phyloP scores from a whole-genome alignment of 2,888 invertebrate genomes.

The Nymphalis urticae region DNA sequence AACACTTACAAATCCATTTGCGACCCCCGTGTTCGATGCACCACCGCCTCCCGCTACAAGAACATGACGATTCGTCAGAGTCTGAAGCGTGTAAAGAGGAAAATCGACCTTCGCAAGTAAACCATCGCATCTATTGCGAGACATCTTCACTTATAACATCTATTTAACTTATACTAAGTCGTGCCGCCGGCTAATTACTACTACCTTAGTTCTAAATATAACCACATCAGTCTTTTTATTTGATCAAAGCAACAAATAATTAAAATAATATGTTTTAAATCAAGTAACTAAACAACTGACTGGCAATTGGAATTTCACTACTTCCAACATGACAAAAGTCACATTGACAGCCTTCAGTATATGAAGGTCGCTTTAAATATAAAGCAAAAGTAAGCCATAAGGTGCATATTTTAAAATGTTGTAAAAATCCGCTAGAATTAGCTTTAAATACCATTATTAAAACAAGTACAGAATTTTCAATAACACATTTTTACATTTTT shows the following conservation, averaged over 20 bases:
- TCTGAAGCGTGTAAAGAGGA: slow-evolving; percentile 94
- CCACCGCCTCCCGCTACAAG: slow-evolving; percentile 99
- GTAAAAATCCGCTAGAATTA: no score
- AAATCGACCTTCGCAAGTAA: slow-evolving; percentile 94
- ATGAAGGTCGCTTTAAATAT: background rate
- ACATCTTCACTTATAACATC: slow-evolving; percentile 67
- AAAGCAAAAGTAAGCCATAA: background rate
- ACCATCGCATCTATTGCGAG: slow-evolving; percentile 83
- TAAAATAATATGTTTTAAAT: slow-evolving; percentile 60
- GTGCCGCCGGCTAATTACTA: slow-evolving; percentile 46
- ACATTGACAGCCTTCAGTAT: slow-evolving; percentile 52
- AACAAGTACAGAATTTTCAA: no score
- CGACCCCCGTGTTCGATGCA: slow-evolving; percentile 97
- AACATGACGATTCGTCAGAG: slow-evolving; percentile 95
- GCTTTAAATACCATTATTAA: no score
- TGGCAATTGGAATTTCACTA: slow-evolving; percentile 51
- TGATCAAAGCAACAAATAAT: slow-evolving; percentile 50
- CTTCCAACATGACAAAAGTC: slow-evolving; percentile 82
- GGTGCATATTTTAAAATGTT: background rate
- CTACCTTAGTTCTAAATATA: slow-evolving; percentile 50
- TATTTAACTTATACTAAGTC: slow-evolving; percentile 50
- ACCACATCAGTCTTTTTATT: slow-evolving; percentile 60
- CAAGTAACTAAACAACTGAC: slow-evolving; percentile 63
- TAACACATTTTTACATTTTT: no score
- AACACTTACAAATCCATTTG: slow-evolving; percentile 96